These are phyloP conservation scores for Neosilurus hyrtlii DNA, from an alignment of 2,797 vertebrate species.

Conservation along the genomic window DNA sequence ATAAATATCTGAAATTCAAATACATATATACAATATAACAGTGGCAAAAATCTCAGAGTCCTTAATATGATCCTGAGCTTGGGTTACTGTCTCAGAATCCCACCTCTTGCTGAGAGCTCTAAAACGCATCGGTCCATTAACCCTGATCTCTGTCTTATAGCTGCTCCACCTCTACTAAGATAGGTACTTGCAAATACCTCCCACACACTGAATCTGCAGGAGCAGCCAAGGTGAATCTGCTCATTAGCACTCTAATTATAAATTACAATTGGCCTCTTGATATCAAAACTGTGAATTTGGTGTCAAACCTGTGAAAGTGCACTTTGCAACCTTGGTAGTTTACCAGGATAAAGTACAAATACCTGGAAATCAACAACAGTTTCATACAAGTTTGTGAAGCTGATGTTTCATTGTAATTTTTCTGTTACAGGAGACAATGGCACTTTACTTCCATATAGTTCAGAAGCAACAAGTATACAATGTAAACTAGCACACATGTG, in stretches of 20 bases:
- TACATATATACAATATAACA: background rate
- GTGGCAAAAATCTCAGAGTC: background rate
- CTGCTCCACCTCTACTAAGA: background rate
- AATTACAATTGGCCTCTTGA: no score
- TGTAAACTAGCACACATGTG: background rate
- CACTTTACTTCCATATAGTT: background rate
- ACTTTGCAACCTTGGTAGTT: background rate
- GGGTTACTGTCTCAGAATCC: background rate
- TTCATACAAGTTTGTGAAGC: background rate
- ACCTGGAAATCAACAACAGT: background rate
- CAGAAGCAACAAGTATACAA: background rate
- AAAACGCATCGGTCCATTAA: background rate
- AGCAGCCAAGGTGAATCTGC: background rate
- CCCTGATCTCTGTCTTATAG: background rate
- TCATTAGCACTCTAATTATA: background rate
- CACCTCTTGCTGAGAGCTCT: background rate
- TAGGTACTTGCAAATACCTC: background rate
- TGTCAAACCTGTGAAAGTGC: background rate
- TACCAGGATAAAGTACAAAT: background rate
- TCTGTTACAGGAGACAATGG: background rate
- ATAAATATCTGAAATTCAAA: background rate
- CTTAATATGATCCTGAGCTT: background rate
- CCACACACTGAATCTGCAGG: background rate
- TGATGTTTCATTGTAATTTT: background rate
- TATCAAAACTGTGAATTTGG: background rate